Base-by-base conservation (phyloP, 1,140 invertebrate species). In the Eurosta solidaginis region DNA sequence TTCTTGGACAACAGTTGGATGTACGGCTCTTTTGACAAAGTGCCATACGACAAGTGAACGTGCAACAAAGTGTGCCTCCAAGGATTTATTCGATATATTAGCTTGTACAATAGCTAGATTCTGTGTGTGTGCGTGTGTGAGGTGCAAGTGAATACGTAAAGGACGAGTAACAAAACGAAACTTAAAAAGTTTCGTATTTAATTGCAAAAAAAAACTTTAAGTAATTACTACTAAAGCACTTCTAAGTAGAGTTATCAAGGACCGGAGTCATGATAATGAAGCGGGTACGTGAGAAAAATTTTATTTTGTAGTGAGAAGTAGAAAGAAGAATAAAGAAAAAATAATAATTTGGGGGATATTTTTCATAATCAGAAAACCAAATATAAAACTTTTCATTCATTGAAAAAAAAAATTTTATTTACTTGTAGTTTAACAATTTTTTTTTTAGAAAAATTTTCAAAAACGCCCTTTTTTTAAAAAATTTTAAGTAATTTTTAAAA, bases 1-100 rank as follows among this genome's bases (percentile, higher is more conserved):
- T 78, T 78, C 50, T 74, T 49, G 63, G 77, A 42, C 49, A 78
- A 40, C 68, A 78, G 77, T 78, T 78, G 77, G 68, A 68, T 74
- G 68, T 68, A 33, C 59, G 59, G n/a, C n/a, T 68, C 59, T 68
- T n/a, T 36, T 68, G 59, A 68, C 59, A 68, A 68, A 68, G 59
- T 68, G 59, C 33, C 59, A 68, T 40, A 40, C 59, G 36, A 27
- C 7, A 54, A 77, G 50, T 63, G 42, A 63, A 76, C 47, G 75
- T 52, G 33, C 47, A 52, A 76, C 50, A 76, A 54, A 76, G 75
- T 76, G 47, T 52, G 40, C 59, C 33, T 52, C 74, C 47, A 52
- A 52, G 47, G 74, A 76, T 76, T 76, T 45, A 40, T 22, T 33
- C 20, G n/a, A n/a, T 22, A 10, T 1, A 68, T 3, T 29, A 68